Base-by-base conservation (phyloP, 2,113 vertebrate species). In the Camelus dromedarius region DNA sequence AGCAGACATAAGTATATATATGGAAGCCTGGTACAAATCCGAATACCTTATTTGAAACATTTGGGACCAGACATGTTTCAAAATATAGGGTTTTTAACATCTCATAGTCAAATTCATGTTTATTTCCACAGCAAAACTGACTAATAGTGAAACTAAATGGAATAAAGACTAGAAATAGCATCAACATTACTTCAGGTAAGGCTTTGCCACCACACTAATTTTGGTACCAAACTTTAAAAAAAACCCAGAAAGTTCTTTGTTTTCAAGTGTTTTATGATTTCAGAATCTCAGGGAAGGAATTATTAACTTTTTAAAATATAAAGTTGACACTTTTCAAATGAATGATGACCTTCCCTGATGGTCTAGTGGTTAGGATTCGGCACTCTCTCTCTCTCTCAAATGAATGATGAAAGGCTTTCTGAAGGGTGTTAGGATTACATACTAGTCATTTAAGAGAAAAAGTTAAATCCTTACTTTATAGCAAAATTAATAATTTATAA, bases 401-500 rank as follows among this genome's bases (percentile, higher is more conserved):
- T 84, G 30, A 87, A 1, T 89, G 67, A 77, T 67, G 30, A 88
- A 95, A 92, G 9, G 62, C 32, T 82, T 72, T 96, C 15, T 86
- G 83, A 95, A 73, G 48, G 30, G 54, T 69, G 1, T 89, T 89
- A 24, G 42, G 42, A 56, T 86, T 89, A 22, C 1, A 67, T 46
- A 66, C 50, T 52, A 93, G 67, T 77, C 54, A 86, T 89, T 73
- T 89, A 69, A 69, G 64, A 48, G 48, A 24, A 73, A 42, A 67
- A 93, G 24, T 89, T 89, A 93, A 95, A 70, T 92, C 24, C 18
- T 22, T 87, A 70, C 50, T 87, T 87, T 77, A 80, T 80, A 94
- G 18, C 20, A 91, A 80, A 66, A 95, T 67, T 67, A 84, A 58
- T 76, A 48, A 67, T 46, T 88, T 91, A 75, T 62, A 38, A 75